Base-by-base conservation (phyloP, 2,888 invertebrate genomes). In the Amphimallon solstitiale region DNA sequence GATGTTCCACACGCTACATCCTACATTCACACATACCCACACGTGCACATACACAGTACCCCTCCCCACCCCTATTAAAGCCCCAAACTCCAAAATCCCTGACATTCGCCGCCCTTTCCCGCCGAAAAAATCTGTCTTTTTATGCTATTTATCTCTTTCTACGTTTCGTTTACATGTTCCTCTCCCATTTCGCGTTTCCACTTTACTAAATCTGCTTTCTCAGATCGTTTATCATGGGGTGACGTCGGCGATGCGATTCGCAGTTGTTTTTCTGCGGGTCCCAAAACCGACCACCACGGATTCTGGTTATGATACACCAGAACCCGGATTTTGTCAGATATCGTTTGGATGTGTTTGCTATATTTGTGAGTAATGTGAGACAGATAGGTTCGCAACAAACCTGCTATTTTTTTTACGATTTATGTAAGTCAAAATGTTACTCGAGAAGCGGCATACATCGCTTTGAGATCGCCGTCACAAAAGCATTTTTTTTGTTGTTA, bases 161-260 rank as follows among this genome's bases (percentile, higher is more conserved):
- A 75, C 76, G 76, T 77, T 78, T 76, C 75, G 78, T 78, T 77
- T 77, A 77, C 77, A 78, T 77, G 78, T 75, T 77, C 77, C 76
- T 77, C 75, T 78, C 76, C 77, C 77, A 77, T 77, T 77, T 76
- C 75, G 73, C 75, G 75, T 77, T 77, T 78, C 78, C 77, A 77
- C 76, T 75, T 76, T 75, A 75, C 75, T 76, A 76, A 77, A 78
- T 78, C 78, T 76, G 75, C 74, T 75, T 74, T 76, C 75, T 74
- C 73, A 72, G 73, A 73, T 75, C 77, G 75, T 77, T 77, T 76
- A 76, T 78, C 77, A 78, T 77, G 71, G 68, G 70, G 56, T 59
- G 56, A 59, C 43, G 56, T 59, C 56, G 56, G 29, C 56, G 43
- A 43, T 59, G 43, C 56, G 43, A 59, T 59, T 59, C 56, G 56